Conservation (phyloP, 2,888 invertebrate genomes). For the Gisinianus flammeolus region DNA sequence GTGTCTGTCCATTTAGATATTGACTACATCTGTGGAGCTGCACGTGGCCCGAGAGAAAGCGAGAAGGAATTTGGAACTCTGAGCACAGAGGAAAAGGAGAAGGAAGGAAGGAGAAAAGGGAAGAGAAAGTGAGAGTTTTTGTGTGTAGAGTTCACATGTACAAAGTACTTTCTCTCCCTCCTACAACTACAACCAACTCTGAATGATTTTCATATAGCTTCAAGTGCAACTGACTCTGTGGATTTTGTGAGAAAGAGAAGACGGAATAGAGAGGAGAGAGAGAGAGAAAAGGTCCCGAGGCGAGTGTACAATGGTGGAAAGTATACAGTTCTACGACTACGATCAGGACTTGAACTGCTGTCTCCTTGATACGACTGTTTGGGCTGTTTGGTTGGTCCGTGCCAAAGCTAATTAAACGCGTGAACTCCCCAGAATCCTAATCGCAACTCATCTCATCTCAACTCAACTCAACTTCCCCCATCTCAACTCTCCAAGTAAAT, state of each 20-base stretch:
- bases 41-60: too few species aligned
- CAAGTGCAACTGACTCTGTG: too few species aligned
- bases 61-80: too few species aligned
- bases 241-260: background rate
- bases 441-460: conserved; percentile 23
- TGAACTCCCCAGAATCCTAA: conserved; percentile 35
- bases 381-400: conserved; percentile 9
- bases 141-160: too few species aligned
- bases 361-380: background rate
- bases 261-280: background rate
- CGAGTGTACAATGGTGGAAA: background rate
- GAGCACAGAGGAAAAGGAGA: too few species aligned
- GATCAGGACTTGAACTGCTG: background rate
- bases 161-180: too few species aligned
- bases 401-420: conserved; percentile 37
- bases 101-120: too few species aligned
- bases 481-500: background rate
- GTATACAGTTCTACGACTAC: background rate
- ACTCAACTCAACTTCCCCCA: background rate
- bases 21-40: too few species aligned
- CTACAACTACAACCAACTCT: too few species aligned
- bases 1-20: background rate
- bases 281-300: background rate
- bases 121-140: too few species aligned
- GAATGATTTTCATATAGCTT: too few species aligned